Base-by-base conservation (phyloP, 2,888 invertebrate species). In the Epinotia nisella region DNA sequence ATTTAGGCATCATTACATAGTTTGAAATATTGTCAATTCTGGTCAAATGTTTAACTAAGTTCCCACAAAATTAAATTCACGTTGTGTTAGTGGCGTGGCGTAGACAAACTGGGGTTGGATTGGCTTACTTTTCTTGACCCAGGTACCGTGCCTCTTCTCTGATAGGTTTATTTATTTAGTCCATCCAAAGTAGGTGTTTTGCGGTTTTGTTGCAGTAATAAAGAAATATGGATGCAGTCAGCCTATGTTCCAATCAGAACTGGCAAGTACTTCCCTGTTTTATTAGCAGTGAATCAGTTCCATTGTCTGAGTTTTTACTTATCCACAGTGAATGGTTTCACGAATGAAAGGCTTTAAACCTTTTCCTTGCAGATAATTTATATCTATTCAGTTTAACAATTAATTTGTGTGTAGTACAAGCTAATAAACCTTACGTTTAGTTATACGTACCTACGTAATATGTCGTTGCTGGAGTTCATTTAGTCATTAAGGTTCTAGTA, bases 141-240 rank as follows among this genome's bases (percentile, higher is more conserved):
- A 35, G 9, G 9, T 35, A 35, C 21, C 21, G 21, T 35, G 9
- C 35, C 35, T 35, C 35, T 0, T 35, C 35, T 9, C 35, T 35
- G 1, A 9, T 35, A 35, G 9, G 35, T 35, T 35, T 35, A 35
- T 41, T 39, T 13, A 39, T 7, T 11, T n/a, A 51, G 62, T 51
- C 51, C 4, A 29, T 19, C 0, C 0, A 15, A 41, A 35, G 35
- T 35, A 35, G 35, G 35, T 35, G 35, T 39, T 17, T 66, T 66
- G 60, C 64, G 19, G 66, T 60, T 55, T 41, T 60, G 2, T 41
- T 55, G 29, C 45, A 59, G 55, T 45, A 60, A 24, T 17, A 11
- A 17, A 11, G 35, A 67, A 71, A 72, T 72, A 60, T n/a, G 61
- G 67, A 5, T n/a, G 71, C 67, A 55, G 58, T 67, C 59, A 51